Evolutionary conservation across 1,140 invertebrate genomes (phyloP), one percentile per base, ranked within the genome.

Genomic region (Heliothis virescens): DNA sequence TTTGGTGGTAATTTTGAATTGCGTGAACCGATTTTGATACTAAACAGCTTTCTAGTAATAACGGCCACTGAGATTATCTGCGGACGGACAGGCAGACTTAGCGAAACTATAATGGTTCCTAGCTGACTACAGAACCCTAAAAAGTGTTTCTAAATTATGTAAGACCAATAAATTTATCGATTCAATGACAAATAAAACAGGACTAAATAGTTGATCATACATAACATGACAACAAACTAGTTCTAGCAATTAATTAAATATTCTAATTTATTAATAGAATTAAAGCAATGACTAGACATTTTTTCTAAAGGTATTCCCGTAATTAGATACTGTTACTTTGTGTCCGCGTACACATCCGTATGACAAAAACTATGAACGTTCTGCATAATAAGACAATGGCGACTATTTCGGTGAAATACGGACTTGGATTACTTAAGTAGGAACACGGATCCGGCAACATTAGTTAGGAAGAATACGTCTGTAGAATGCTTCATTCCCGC

Each of bases 261-360:
- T 10, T 59, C 5, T n/a, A 53, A 59, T 26, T 29, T 41, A 41
- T 41, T 41, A 41, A 41, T 41, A 41, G 34, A 41, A 9, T 41
- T 41, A 7, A 41, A 41, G 13, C 29, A 15, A 53, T 53, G 29
- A 41, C 15, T 47, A 63, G 34, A 41, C 63, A 4, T 21, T 65
- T 41, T 67, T 60, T 29, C 13, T 48, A 18, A n/a, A 21, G 63
- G 63, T 21, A 67, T 67, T 67, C 63, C 63, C 63, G 41, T 48
- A 67, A 21, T 67, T 67, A 48, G 13, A 67, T 48, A 48, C 63
- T 48, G 16, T 67, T 67, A 48, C 11, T 48, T 48, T 3, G 29
- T 1, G 41, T 67, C 63, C 63, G 63, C 18, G 16, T 50, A 1
- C 50, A 41, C 18, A 67, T 67, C 63, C 63, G 63, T 48, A 48